Conservation (phyloP, 2,888 invertebrate species). For the Mesorhabditis belari region DNA sequence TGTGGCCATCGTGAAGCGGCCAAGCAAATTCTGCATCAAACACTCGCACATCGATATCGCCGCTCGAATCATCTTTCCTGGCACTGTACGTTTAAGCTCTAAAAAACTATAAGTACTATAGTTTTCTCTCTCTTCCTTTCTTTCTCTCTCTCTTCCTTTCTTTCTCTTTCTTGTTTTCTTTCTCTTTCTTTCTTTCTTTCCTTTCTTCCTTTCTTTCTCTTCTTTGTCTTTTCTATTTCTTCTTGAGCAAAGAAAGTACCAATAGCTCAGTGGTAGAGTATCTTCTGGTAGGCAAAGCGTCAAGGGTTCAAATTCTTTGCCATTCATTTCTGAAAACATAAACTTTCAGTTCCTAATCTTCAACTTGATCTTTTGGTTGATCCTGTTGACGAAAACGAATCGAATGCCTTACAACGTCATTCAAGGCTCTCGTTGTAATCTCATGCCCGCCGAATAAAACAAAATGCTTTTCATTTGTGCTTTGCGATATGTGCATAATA, state of each 20-base stretch:
- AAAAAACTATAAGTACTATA: neutral
- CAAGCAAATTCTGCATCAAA: slow-evolving; percentile 25
- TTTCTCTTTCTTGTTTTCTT: too few relatives aligned
- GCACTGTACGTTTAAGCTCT: slow-evolving; percentile 17
- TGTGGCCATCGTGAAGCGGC: slow-evolving; percentile 25
- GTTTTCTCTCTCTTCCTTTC: neutral
- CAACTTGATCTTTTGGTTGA: slow-evolving; percentile 37
- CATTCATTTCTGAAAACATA: neutral
- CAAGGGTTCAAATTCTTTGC: too few relatives aligned
- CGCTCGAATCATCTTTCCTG: slow-evolving; percentile 30
- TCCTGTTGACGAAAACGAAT: slow-evolving; percentile 31
- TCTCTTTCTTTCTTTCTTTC: too few relatives aligned
- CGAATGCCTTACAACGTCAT: slow-evolving; percentile 24
- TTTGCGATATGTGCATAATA: too few relatives aligned
- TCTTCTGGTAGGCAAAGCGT: too few relatives aligned
- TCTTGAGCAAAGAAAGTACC: too few relatives aligned
- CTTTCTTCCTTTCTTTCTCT: too few relatives aligned
- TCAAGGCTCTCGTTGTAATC: too few relatives aligned
- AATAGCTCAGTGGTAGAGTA: too few relatives aligned
- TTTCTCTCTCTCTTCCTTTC: neutral
- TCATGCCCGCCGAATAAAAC: too few relatives aligned
- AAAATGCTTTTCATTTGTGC: too few relatives aligned
- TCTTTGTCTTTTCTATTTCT: too few relatives aligned
- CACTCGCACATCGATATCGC: slow-evolving; percentile 40
- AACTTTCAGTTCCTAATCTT: slow-evolving; percentile 30